These are phyloP conservation scores for Oreotrochilus melanogaster DNA, from an alignment of 2,113 vertebrate species.

Conservation along the genomic window DNA sequence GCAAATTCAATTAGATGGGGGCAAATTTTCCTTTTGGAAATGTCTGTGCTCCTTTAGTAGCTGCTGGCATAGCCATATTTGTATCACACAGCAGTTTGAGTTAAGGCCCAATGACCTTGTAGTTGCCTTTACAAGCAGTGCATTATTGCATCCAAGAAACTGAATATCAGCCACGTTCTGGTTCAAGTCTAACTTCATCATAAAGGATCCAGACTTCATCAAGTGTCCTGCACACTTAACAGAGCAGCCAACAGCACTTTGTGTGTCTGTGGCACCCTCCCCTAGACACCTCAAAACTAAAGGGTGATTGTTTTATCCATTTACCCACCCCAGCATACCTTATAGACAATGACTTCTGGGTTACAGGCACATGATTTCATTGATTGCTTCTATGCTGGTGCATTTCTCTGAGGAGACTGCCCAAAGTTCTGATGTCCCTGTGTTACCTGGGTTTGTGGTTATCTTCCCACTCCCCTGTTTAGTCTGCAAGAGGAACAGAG, in stretches of 20 bases:
- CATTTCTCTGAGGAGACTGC: background rate
- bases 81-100: background rate
- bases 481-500: background rate
- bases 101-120: background rate
- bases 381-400: background rate
- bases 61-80: background rate
- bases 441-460: background rate
- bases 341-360: rapidly evolving
- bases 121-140: background rate
- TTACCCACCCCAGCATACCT: background rate
- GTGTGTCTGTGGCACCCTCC: background rate
- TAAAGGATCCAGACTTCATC: background rate
- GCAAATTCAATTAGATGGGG: background rate
- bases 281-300: background rate
- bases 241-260: background rate
- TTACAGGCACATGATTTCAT: background rate
- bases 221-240: background rate
- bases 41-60: background rate
- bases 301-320: background rate
- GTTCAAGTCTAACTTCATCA: background rate
- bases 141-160: background rate
- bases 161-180: background rate
- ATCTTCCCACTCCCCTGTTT: background rate
- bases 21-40: background rate
- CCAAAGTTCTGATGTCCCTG: background rate